A percentile compares a stretch with the other conserved stretches of the same genome.
phyloP scores from a whole-genome alignment of 2,797 vertebrate species.

The Melanotaenia pygmaea region DNA sequence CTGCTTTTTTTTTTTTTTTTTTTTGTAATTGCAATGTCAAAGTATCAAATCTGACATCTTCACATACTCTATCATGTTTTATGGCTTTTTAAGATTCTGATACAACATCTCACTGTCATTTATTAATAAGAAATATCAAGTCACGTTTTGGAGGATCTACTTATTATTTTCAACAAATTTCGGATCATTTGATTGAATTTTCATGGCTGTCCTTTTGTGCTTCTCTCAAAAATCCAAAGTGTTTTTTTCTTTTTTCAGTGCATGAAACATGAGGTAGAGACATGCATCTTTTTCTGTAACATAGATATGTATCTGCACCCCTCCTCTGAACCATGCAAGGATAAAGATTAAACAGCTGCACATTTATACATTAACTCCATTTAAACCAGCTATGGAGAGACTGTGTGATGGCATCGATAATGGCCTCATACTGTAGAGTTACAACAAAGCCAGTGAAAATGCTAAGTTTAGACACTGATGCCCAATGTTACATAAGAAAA shows the following conservation, averaged over 20 bases:
- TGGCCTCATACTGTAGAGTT: constrained; percentile 27
- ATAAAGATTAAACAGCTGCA: constrained; percentile 24
- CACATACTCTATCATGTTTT: constrained; percentile 22
- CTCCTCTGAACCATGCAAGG: constrained; percentile 46
- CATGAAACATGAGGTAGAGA: constrained; percentile 72
- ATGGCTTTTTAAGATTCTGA: constrained; percentile 68
- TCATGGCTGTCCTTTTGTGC: constrained; percentile 63
- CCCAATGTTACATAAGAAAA: constrained; percentile 9
- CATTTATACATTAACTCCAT: constrained; percentile 2
- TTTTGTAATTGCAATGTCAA: constrained; percentile 15
- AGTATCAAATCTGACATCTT: constrained; percentile 63
- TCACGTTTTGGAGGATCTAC: constrained; percentile 26
- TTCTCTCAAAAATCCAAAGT: constrained; percentile 53
- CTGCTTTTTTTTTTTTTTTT: constrained; percentile 13
- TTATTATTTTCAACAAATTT: constrained; percentile 32
- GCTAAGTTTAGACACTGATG: constrained; percentile 10
- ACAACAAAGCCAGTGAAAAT: constrained; percentile 30
- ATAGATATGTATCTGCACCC: constrained; percentile 63
- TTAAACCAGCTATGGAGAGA: constrained; percentile 12
- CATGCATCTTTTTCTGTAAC: constrained; percentile 41
- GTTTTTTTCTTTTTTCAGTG: constrained; percentile 40
- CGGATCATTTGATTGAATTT: constrained; percentile 33
- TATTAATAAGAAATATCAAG: constrained; percentile 53
- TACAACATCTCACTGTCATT: constrained; percentile 31
- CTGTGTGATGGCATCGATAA: constrained; percentile 14